phyloP scores from a whole-genome alignment of 2,888 invertebrate genomes.

The Nephrotoma guestfalica region DNA sequence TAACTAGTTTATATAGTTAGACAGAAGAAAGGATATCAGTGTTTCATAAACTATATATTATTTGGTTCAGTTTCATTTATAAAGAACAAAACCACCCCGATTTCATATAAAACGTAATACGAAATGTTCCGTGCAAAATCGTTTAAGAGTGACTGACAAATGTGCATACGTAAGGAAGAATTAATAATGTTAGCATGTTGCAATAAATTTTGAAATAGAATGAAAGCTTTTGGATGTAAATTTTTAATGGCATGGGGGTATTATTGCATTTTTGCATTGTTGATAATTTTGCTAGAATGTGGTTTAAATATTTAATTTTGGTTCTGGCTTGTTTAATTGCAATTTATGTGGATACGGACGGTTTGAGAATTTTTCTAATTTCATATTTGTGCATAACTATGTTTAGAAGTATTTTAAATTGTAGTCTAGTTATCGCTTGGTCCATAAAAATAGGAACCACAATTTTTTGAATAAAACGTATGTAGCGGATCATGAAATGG shows the following conservation, averaged over 20 bases:
- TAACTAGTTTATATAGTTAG: neutral
- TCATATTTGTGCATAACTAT: too few relatives aligned
- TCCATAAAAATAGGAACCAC: too few relatives aligned
- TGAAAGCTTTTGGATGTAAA: neutral
- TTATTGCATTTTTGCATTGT: neutral
- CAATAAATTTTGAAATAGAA: neutral
- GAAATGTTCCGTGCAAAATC: too few relatives aligned
- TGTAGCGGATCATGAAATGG: too few relatives aligned
- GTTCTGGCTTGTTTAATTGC: neutral
- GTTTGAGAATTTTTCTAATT: neutral
- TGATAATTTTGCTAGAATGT: neutral
- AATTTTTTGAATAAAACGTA: too few relatives aligned
- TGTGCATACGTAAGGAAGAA: neutral
- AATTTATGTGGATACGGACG: neutral
- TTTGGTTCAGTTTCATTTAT: too few relatives aligned
- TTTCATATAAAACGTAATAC: too few relatives aligned
- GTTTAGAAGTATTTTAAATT: too few relatives aligned
- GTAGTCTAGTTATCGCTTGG: too few relatives aligned
- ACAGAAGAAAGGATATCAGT: neutral
- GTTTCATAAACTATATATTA: too few relatives aligned
- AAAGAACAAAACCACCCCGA: too few relatives aligned
- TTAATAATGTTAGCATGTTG: neutral
- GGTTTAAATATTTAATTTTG: neutral
- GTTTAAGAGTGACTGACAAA: neutral
- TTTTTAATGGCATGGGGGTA: neutral